Percentiles rank a stretch among this genome's conserved stretches.
Conservation (phyloP, 2,888 invertebrate species). For the Abscondita cerata region DNA sequence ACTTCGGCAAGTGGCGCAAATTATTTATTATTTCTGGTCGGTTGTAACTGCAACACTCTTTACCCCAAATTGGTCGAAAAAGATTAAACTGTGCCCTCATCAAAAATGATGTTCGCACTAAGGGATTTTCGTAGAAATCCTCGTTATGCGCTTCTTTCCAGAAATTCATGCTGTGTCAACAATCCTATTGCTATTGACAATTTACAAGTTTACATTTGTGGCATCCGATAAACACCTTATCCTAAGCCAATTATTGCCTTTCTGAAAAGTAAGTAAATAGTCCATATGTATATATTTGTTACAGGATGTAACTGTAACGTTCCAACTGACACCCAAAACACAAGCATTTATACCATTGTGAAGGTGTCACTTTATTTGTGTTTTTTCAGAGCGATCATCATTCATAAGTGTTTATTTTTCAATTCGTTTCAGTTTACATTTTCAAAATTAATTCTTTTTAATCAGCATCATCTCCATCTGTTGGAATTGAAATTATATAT, state of each 20-base stretch:
- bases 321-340: background rate
- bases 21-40: too few species aligned
- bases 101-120: too few species aligned
- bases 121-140: background rate
- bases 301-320: background rate
- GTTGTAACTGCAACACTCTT: too few species aligned
- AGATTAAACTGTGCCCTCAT: too few species aligned
- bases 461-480: too few species aligned
- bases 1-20: too few species aligned
- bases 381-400: background rate
- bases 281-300: background rate
- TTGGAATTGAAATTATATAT: too few species aligned
- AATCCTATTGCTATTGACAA: constrained; percentile 28
- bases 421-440: too few species aligned
- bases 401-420: too few species aligned
- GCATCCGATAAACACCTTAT: constrained; percentile 22
- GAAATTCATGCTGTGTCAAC: constrained; percentile 17
- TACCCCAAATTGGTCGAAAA: too few species aligned
- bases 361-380: background rate
- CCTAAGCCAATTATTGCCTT: constrained; percentile 11
- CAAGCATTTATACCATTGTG: background rate
- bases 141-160: background rate
- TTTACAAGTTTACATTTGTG: constrained; percentile 27
- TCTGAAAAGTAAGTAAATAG: background rate
- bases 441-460: too few species aligned